Conservation (phyloP, 1,140 invertebrate genomes). For the Drosophila prosaltans region DNA sequence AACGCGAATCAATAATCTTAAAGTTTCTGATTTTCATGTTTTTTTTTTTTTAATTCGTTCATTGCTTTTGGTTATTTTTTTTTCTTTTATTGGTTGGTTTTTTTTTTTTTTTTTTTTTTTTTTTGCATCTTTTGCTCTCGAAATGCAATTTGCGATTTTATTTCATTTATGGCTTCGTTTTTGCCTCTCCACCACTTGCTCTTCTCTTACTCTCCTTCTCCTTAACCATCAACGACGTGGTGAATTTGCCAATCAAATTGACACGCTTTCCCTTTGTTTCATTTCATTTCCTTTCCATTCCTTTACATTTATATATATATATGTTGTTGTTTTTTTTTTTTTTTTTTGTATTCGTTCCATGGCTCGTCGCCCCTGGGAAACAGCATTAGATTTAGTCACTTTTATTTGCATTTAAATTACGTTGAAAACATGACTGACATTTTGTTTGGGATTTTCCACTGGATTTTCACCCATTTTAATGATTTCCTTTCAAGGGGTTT, state of each 20-base stretch:
- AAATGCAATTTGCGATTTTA: constrained; percentile 21
- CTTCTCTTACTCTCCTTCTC: background rate
- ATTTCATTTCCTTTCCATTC: constrained; percentile 15
- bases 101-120: background rate
- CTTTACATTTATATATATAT: background rate
- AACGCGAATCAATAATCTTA: constrained; percentile 24
- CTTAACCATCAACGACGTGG: background rate
- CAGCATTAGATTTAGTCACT: constrained; percentile 18
- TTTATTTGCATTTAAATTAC: constrained; percentile 25
- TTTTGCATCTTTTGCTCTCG: constrained; percentile 13
- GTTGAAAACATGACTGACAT: constrained; percentile 15
- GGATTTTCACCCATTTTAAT: constrained; percentile 19
- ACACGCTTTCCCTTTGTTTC: constrained; percentile 21
- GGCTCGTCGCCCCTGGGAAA: constrained; percentile 3
- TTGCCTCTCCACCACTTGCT: background rate
- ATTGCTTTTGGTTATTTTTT: background rate
- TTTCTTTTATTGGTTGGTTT: constrained; percentile 5
- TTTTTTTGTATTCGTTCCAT: constrained; percentile 3
- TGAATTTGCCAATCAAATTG: constrained; percentile 23
- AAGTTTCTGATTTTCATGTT: constrained; percentile 14
- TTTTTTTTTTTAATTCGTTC: constrained; percentile 8
- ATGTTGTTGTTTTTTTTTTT: background rate
- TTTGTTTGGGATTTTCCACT: constrained; percentile 17
- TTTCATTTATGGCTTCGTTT: constrained; percentile 20
- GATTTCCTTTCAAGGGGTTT: constrained; percentile 14